phyloP scores from a whole-genome alignment of 2,113 vertebrate genomes.

The Lasiurus borealis region DNA sequence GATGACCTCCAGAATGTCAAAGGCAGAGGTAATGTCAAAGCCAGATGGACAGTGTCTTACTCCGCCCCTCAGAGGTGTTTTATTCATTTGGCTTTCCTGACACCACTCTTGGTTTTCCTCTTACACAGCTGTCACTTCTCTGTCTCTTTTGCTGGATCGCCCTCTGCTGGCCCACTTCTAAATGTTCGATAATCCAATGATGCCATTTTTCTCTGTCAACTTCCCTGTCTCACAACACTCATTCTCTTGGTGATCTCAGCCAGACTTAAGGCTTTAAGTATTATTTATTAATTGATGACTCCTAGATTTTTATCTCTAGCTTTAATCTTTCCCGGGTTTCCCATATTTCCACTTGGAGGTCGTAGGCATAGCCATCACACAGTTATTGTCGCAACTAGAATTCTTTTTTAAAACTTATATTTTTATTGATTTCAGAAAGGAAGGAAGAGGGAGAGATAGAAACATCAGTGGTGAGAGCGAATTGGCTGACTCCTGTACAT shows the following conservation, averaged over 20 bases:
- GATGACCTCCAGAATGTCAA: background rate
- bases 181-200: background rate
- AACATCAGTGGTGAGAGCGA: too few species aligned
- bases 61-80: background rate
- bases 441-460: too few species aligned
- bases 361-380: background rate
- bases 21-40: background rate
- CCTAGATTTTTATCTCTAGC: background rate
- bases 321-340: background rate
- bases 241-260: background rate
- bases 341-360: background rate
- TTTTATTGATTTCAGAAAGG: too few species aligned
- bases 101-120: background rate
- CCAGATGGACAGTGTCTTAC: background rate
- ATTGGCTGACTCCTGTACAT: too few species aligned
- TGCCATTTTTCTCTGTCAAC: background rate
- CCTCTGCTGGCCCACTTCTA: background rate
- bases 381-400: background rate
- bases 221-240: background rate
- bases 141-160: background rate
- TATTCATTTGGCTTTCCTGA: too few species aligned
- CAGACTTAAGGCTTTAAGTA: background rate
- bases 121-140: rapidly evolving
- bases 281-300: background rate
- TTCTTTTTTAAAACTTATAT: background rate